Evolutionary conservation across 2,797 vertebrate genomes (phyloP), one percentile per base, ranked within the genome.

Genomic region (Danio jaintianensis): DNA sequence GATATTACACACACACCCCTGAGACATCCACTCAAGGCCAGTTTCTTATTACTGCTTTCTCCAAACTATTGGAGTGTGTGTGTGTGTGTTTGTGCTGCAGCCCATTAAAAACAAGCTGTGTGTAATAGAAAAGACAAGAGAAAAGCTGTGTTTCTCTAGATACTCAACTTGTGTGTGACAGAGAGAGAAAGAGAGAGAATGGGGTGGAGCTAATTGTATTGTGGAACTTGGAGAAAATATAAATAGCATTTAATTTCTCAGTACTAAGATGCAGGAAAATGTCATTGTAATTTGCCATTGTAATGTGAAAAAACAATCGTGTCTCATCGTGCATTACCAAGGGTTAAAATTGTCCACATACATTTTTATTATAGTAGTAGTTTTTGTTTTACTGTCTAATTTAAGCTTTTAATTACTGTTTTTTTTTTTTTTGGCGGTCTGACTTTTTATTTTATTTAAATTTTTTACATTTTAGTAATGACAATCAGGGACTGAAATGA

Each of bases 21-120:
- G 79, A 82, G 74, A 81, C 52, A 62, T 81, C 47, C 50, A 83
- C 85, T 74, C 81, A 85, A 83, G 81, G 79, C 78, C 63, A 64
- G 66, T 71, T 63, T 79, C 36, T 75, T 81, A 72, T 53, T 69
- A 70, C 59, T 42, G 75, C 64, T 20, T 79, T 76, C 78, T 53
- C 66, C 77, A 55, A 55, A 62, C 58, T 64, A 64, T 20, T 53
- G 40, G 56, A n/a, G 48, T 40, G 40, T 29, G 29, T 20, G 53
- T 67, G 61, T 42, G n/a, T n/a, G n/a, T n/a, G n/a, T n/a, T n/a
- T n/a, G n/a, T 29, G 75, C 16, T 58, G 62, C 52, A 50, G 43
- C 47, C 22, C 15, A 22, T 53, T 66, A 75, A 29, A 4, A 13
- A 63, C 22, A 70, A 66, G 74, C 56, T 52, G 53, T 16, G 53